Evolutionary conservation across 2,797 vertebrate genomes (phyloP), one percentile per base, ranked within the genome.

Genomic region (Pristis pectinata): DNA sequence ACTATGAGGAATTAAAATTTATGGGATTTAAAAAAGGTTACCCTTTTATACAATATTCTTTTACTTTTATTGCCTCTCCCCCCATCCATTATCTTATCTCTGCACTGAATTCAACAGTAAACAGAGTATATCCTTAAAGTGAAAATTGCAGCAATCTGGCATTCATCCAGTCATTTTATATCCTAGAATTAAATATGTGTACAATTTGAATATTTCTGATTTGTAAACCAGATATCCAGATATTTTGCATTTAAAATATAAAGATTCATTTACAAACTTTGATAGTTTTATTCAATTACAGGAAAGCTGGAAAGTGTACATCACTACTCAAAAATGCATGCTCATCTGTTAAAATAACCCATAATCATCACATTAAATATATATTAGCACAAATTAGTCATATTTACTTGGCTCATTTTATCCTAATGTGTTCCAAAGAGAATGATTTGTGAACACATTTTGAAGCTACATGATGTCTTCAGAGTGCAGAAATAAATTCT

Each of bases 321-420:
- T 44, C 41, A 49, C 22, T 34, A 34, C 56, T 53, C 56, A 85
- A 85, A 87, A 87, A 64, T 91, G 87, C 7, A 22, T 64, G 17
- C 61, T 19, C 2, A 41, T n/a, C 83, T 64, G 59, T 64, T 64
- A 8, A 91, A 19, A 56, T 30, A 89, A 91, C 61, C 19, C 59
- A 91, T 91, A 87, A 59, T 59, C 30, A n/a, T 83, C 24, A 61
- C 61, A 64, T 37, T 64, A 64, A 91, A 91, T 64, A 19, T 64
- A 91, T 91, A 67, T 91, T 91, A 10, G n/a, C 37, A 22, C 87
- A 91, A 67, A 91, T 67, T 91, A 91, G n/a, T 91, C n/a, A 64
- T 64, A 24, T 61, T 44, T 67, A 64, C 59, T 10, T 91, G 87
- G 34, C 0, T 64, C 61, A 64, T 41, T 91, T 91, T 91, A 64